These are phyloP conservation scores for Phaonia tiefii DNA, from an alignment of 2,888 invertebrate genomes.

Conservation along the genomic window DNA sequence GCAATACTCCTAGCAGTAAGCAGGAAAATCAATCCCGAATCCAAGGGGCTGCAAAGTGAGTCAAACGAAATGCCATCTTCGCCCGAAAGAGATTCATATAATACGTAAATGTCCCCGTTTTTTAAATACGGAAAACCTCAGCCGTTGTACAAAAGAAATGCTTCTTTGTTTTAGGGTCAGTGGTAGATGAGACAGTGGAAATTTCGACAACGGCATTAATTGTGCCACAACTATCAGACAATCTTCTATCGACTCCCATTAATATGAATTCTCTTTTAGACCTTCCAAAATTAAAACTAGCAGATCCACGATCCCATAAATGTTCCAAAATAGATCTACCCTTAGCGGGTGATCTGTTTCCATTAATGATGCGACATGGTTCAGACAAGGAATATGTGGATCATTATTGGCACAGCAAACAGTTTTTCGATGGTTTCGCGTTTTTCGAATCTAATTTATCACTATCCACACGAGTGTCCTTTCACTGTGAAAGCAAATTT, in stretches of 20 bases:
- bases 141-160: too few species aligned
- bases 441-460: neutral
- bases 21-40: neutral
- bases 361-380: neutral
- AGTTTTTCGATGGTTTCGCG: conserved; percentile 34
- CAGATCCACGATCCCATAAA: too few species aligned
- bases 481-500: conserved; percentile 41
- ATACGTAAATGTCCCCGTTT: conserved; percentile 27
- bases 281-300: too few species aligned
- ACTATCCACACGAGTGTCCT: neutral
- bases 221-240: neutral
- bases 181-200: neutral
- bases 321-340: too few species aligned
- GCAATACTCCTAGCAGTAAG: neutral
- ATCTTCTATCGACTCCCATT: neutral
- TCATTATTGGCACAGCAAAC: conserved; percentile 29
- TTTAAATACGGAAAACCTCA: neutral
- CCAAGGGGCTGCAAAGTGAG: neutral
- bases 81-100: conserved; percentile 20
- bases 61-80: neutral
- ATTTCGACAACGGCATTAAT: neutral
- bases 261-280: neutral
- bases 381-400: neutral
- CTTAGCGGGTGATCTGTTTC: conserved; percentile 24
- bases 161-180: neutral